phyloP scores from a whole-genome alignment of 2,113 vertebrate genomes.

The Chaetura pelagica region DNA sequence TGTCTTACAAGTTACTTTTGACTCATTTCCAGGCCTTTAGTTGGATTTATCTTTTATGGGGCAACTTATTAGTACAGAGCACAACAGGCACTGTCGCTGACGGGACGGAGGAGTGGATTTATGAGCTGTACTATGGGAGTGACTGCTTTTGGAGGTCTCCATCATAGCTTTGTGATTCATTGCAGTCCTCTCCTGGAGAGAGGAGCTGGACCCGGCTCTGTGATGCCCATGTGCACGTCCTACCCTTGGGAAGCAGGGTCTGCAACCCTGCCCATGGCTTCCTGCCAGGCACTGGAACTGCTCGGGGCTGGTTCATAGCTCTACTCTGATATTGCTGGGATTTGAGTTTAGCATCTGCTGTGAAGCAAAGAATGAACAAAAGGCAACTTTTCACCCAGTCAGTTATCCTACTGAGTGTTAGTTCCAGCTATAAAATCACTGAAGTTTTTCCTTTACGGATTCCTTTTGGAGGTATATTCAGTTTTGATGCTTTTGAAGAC shows the following conservation, averaged over 20 bases:
- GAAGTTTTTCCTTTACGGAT: background rate
- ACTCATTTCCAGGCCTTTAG: background rate
- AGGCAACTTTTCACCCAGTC: background rate
- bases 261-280: background rate
- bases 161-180: fast-evolving
- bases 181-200: background rate
- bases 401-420: background rate
- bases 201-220: fast-evolving
- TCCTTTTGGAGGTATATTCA: background rate
- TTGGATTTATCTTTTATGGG: background rate
- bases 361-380: background rate
- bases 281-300: background rate
- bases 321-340: background rate
- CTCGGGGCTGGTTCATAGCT: background rate
- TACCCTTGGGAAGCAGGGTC: background rate
- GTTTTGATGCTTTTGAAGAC: background rate
- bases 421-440: background rate
- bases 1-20: background rate
- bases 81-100: fast-evolving
- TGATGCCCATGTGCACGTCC: fast-evolving
- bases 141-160: background rate
- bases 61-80: background rate
- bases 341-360: fast-evolving
- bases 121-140: too few species aligned
- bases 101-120: fast-evolving